Percentiles rank a stretch among this genome's conserved stretches.
These are phyloP conservation scores for Pteromalus puparum DNA, from an alignment of 1,140 invertebrate genomes.

Conservation along the genomic window DNA sequence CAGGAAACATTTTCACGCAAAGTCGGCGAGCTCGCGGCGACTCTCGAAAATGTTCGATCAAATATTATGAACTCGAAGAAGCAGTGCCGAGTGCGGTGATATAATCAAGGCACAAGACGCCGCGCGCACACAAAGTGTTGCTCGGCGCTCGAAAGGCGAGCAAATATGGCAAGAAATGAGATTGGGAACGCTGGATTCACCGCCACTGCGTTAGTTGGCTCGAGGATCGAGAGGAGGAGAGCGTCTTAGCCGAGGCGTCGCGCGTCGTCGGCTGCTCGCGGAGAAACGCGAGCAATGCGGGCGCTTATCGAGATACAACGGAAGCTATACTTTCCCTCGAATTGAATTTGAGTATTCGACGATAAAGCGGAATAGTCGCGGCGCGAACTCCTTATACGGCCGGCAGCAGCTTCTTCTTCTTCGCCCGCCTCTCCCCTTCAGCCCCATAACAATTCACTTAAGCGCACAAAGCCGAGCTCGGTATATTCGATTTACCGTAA, in stretches of 20 bases:
- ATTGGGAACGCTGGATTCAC: slow-evolving; percentile 5
- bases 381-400: not conserved
- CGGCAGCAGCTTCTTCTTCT: not conserved
- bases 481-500: slow-evolving; percentile 33
- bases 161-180: not conserved
- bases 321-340: slow-evolving; percentile 43
- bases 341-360: slow-evolving; percentile 49
- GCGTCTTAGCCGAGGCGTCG: too few relatives aligned
- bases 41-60: not conserved
- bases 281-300: not conserved
- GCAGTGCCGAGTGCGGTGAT: too few relatives aligned
- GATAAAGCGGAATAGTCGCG: slow-evolving; percentile 44
- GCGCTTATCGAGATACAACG: slow-evolving; percentile 47
- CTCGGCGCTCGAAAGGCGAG: not conserved
- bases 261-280: not conserved
- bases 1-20: too few relatives aligned
- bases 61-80: not conserved
- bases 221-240: too few relatives aligned
- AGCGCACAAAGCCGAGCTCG: slow-evolving; percentile 32
- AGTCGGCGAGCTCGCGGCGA: too few relatives aligned
- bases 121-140: too few relatives aligned
- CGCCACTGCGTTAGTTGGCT: not conserved
- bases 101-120: too few relatives aligned
- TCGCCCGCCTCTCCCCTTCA: not conserved
- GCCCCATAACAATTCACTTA: slow-evolving; percentile 45